Conservation (phyloP, 2,113 vertebrate species). For the Okapia johnstoni region DNA sequence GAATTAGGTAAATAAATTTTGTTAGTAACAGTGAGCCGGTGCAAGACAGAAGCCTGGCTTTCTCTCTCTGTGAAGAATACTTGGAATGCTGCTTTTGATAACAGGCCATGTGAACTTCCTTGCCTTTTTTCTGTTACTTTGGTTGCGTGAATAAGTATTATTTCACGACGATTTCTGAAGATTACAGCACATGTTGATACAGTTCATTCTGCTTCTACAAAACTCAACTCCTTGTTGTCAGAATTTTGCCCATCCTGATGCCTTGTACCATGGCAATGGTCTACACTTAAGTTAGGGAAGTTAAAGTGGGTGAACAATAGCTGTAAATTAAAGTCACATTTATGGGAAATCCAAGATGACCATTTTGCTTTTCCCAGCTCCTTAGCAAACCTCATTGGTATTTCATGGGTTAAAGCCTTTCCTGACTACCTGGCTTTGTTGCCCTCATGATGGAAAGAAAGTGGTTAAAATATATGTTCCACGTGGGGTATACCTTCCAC, state of each 20-base stretch:
- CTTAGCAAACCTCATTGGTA: not conserved
- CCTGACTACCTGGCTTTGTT: not conserved
- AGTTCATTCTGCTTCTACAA: not conserved
- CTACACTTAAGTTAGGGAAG: not conserved
- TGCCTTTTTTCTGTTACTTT: not conserved
- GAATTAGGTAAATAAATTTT: not conserved
- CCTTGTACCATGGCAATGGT: not conserved
- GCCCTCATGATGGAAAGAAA: not conserved
- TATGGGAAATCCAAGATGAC: not conserved
- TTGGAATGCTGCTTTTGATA: not conserved
- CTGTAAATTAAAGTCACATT: not conserved
- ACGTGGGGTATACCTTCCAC: too few relatives aligned
- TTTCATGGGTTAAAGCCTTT: not conserved
- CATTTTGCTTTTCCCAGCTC: not conserved
- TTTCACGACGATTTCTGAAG: not conserved
- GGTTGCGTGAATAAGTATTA: not conserved
- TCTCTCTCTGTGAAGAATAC: not conserved
- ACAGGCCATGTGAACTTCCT: not conserved
- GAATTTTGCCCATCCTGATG: not conserved
- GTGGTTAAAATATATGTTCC: too few relatives aligned
- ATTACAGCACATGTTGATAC: not conserved
- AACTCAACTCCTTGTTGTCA: not conserved
- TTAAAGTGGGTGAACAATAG: not conserved
- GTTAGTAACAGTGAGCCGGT: not conserved
- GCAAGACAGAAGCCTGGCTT: not conserved